Percentiles rank a stretch among this genome's conserved stretches.
Evolutionary conservation across 2,797 vertebrate genomes (phyloP).

Genomic region (Salmo trutta): DNA sequence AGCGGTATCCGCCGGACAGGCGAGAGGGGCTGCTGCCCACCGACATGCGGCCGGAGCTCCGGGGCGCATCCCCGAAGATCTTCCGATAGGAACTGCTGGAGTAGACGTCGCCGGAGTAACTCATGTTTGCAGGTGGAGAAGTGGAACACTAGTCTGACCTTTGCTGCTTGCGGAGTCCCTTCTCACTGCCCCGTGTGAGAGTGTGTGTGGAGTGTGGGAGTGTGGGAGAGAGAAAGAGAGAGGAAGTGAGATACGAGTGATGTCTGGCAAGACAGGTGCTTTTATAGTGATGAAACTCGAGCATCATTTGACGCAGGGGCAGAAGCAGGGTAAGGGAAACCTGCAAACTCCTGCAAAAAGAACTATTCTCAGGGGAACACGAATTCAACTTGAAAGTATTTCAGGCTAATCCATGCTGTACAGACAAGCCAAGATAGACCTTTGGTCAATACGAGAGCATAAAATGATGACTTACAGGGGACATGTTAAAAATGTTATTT

Average conservation of each 20-base stretch:
- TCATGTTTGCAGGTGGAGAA: constrained; percentile 65
- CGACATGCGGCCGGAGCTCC: constrained; percentile 63
- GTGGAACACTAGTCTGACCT: constrained; percentile 5
- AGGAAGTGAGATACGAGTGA: constrained; percentile 73
- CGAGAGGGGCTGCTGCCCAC: constrained; percentile 74
- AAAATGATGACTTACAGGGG: too few relatives aligned
- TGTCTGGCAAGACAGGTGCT: constrained; percentile 61
- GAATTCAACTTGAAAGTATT: constrained; percentile 41
- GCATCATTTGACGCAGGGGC: constrained; percentile 79
- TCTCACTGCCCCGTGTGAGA: constrained; percentile 32
- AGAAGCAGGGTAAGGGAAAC: constrained; percentile 62
- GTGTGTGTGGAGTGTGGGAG: constrained; percentile 43
- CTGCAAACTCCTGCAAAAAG: constrained; percentile 73
- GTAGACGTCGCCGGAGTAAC: constrained; percentile 72
- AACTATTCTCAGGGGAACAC: constrained; percentile 59
- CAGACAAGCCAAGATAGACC: not conserved
- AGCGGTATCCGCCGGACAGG: constrained; percentile 65
- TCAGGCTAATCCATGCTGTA: not conserved
- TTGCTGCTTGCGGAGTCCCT: constrained; percentile 22
- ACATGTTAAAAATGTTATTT: not conserved
- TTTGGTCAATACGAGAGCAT: not conserved
- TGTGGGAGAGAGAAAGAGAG: constrained; percentile 36
- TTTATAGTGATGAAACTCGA: constrained; percentile 67
- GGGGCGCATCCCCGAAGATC: constrained; percentile 79
- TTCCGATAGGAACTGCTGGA: constrained; percentile 79